These are phyloP conservation scores for Pollenia labialis DNA, from an alignment of 2,888 invertebrate genomes.

Conservation along the genomic window DNA sequence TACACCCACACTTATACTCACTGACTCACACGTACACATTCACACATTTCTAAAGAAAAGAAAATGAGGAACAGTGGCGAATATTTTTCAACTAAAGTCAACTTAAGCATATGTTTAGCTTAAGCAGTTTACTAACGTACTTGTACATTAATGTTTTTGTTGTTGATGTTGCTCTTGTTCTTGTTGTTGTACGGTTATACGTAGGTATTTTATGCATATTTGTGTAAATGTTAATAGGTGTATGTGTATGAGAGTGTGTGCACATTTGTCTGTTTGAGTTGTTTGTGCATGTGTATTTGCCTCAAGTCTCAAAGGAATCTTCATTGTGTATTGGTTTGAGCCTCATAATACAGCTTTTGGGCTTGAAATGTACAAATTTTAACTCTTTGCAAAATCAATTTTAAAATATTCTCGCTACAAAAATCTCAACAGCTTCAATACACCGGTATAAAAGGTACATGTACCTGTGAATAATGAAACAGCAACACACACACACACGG, in stretches of 20 bases:
- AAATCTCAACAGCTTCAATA: slow-evolving; percentile 37
- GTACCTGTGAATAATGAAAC: neutral
- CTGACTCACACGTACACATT: slow-evolving; percentile 17
- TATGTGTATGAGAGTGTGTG: slow-evolving; percentile 16
- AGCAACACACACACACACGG: neutral
- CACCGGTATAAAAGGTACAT: slow-evolving; percentile 23
- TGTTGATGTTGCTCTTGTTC: slow-evolving; percentile 13
- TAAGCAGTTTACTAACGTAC: slow-evolving; percentile 67
- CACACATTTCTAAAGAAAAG: slow-evolving; percentile 10
- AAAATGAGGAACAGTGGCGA: slow-evolving; percentile 21
- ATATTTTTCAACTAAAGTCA: slow-evolving; percentile 71
- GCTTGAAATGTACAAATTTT: slow-evolving; percentile 73
- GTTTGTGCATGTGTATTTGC: slow-evolving; percentile 76
- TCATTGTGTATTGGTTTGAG: slow-evolving; percentile 61
- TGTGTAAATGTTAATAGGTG: neutral
- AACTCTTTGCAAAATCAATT: slow-evolving; percentile 72
- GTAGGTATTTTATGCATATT: slow-evolving; percentile 26
- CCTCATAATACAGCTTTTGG: slow-evolving; percentile 68
- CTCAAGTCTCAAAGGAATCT: slow-evolving; percentile 75
- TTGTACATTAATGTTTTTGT: slow-evolving; percentile 54
- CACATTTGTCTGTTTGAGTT: slow-evolving; percentile 48
- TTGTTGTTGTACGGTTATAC: slow-evolving; percentile 1
- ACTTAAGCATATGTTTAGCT: slow-evolving; percentile 73
- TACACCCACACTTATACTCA: slow-evolving; percentile 41
- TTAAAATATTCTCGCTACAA: slow-evolving; percentile 60